These are phyloP conservation scores for Eristalis tenax DNA, from an alignment of 2,888 invertebrate species.

Conservation along the genomic window DNA sequence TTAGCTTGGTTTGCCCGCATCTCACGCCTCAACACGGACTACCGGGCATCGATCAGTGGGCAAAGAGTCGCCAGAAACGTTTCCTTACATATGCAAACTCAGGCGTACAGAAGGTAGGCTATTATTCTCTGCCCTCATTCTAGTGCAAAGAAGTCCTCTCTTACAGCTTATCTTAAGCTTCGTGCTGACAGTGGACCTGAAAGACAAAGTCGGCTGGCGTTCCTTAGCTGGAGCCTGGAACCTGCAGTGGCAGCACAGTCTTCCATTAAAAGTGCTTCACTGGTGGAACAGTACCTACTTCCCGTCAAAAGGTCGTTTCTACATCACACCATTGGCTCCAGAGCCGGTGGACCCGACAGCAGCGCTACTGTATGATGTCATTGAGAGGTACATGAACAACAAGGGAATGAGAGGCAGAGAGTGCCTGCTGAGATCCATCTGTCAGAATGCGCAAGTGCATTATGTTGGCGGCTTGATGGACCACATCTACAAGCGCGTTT, in stretches of 20 bases:
- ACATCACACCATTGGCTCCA: not conserved
- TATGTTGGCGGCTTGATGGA: conserved; percentile 55
- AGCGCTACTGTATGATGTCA: conserved; percentile 39
- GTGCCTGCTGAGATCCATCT: conserved; percentile 57
- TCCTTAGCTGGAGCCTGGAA: conserved; percentile 20
- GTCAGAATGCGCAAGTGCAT: conserved; percentile 55
- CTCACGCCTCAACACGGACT: not conserved
- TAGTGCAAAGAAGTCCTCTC: not conserved
- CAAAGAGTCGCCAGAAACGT: conserved; percentile 36
- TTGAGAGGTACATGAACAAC: conserved; percentile 52
- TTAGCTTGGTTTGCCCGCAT: not conserved
- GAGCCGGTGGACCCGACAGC: conserved; percentile 38
- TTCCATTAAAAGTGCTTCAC: not conserved
- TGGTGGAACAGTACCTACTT: conserved; percentile 33
- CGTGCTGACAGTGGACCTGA: conserved; percentile 11
- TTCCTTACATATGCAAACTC: not conserved
- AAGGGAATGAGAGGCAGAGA: conserved; percentile 48
- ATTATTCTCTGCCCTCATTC: not conserved
- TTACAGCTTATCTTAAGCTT: conserved; percentile 23
- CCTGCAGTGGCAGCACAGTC: conserved; percentile 37
- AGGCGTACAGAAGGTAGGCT: conserved; percentile 28
- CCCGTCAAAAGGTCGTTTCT: not conserved
- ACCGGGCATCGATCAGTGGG: conserved; percentile 3
- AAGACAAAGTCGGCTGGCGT: conserved; percentile 27
- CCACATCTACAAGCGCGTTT: conserved; percentile 40